Evolutionary conservation across 2,113 vertebrate species (phyloP).

Genomic region (Cinclus cinclus): DNA sequence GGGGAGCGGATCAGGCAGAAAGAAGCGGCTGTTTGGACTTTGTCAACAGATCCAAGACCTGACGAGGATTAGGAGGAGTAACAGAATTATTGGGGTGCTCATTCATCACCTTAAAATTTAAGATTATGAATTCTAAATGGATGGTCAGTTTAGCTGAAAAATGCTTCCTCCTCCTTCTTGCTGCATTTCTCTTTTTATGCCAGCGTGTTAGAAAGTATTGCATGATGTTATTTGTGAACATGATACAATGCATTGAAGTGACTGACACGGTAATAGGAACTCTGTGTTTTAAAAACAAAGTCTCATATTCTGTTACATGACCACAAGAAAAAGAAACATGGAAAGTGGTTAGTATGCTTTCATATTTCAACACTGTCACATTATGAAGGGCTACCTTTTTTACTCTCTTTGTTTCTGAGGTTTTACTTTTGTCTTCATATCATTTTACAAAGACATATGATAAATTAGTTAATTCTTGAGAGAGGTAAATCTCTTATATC

Average conservation of each 20-base stretch:
- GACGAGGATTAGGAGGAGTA: not conserved
- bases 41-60: not conserved
- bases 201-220: not conserved
- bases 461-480: not conserved
- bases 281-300: constrained; percentile 23
- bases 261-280: constrained; percentile 24
- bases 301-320: constrained; percentile 16
- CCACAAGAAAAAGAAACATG: constrained; percentile 47
- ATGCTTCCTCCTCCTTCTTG: not conserved
- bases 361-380: constrained; percentile 22
- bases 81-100: not conserved
- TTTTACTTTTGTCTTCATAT: constrained; percentile 8
- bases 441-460: not conserved
- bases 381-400: constrained; percentile 22
- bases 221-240: not conserved
- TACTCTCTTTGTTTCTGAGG: not conserved
- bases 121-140: not conserved
- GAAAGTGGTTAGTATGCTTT: constrained; percentile 22
- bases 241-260: not conserved
- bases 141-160: constrained; percentile 4
- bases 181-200: not conserved
- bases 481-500: not conserved
- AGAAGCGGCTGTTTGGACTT: constrained; percentile 44
- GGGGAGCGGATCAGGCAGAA: constrained; percentile 39
- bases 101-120: constrained; percentile 25